Evolutionary conservation across 2,797 vertebrate species (phyloP).

Genomic region (Hyperoplus lanceolatus): DNA sequence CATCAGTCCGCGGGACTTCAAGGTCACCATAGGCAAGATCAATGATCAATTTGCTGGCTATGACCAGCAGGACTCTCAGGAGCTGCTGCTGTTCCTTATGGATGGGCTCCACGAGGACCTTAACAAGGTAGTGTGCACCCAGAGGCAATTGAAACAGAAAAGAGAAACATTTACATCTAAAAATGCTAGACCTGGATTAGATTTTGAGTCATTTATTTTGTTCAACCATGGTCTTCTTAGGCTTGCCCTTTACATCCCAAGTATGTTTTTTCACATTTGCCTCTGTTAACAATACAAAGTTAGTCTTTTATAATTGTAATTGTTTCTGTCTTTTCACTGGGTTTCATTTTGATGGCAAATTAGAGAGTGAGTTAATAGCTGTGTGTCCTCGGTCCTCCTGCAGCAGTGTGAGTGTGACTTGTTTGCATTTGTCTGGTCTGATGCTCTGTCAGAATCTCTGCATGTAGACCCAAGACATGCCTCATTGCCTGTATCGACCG

Average conservation of each 20-base stretch:
- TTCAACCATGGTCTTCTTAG: slow-evolving; percentile 32
- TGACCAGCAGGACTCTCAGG: slow-evolving; percentile 98
- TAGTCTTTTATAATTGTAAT: slow-evolving; percentile 72
- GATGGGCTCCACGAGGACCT: slow-evolving; percentile 98
- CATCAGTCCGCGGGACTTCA: slow-evolving; percentile 97
- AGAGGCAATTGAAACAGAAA: background rate
- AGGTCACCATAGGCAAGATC: slow-evolving; percentile 96
- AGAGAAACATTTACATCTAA: slow-evolving; percentile 3
- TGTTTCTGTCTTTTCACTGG: slow-evolving; percentile 75
- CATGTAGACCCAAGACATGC: slow-evolving; percentile 65
- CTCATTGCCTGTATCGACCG: slow-evolving; percentile 66
- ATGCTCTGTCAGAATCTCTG: slow-evolving; percentile 72
- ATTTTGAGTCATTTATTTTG: slow-evolving; percentile 15
- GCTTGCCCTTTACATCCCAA: slow-evolving; percentile 38
- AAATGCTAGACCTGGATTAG: slow-evolving; percentile 16
- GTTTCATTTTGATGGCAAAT: slow-evolving; percentile 85
- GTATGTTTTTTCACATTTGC: slow-evolving; percentile 63
- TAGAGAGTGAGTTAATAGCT: slow-evolving; percentile 88
- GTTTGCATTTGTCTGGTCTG: slow-evolving; percentile 75
- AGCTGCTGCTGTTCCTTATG: slow-evolving; percentile 97
- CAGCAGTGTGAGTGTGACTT: slow-evolving; percentile 74
- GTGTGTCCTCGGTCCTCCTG: slow-evolving; percentile 69
- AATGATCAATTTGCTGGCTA: slow-evolving; percentile 95
- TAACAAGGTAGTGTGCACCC: slow-evolving; percentile 91
- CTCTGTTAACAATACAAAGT: slow-evolving; percentile 59